Percentiles rank a stretch among this genome's conserved stretches.
phyloP scores from a whole-genome alignment of 2,888 invertebrate genomes.

The Phengaris arion region DNA sequence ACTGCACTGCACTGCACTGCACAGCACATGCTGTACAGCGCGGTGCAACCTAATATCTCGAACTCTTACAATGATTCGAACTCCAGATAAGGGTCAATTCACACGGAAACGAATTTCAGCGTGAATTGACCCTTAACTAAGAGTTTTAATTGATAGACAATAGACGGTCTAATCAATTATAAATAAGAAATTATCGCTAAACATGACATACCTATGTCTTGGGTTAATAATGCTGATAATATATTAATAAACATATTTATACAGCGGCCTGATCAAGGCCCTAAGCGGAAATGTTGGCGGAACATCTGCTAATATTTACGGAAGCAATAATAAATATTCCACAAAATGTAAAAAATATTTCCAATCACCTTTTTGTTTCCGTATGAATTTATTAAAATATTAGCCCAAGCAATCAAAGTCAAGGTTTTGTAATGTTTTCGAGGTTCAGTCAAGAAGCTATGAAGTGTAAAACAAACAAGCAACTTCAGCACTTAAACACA shows the following conservation, averaged over 20 bases:
- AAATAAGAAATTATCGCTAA: too few species aligned
- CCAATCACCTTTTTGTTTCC: neutral
- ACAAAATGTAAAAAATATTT: conserved; percentile 5
- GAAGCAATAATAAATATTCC: conserved; percentile 3
- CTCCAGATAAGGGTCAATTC: too few species aligned
- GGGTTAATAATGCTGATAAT: too few species aligned
- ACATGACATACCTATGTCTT: too few species aligned
- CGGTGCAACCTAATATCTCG: too few species aligned
- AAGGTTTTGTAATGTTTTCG: neutral
- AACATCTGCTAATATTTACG: conserved; percentile 19
- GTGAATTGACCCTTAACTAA: too few species aligned
- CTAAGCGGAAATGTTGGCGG: neutral
- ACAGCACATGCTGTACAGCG: too few species aligned
- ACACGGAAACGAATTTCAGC: too few species aligned
- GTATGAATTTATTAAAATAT: conserved; percentile 2
- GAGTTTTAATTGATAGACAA: too few species aligned
- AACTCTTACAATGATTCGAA: too few species aligned
- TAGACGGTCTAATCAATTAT: too few species aligned
- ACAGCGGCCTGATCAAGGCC: neutral
- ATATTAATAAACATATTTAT: conserved; percentile 8
- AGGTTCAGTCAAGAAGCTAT: neutral
- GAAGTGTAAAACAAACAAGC: neutral
- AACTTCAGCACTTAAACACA: neutral
- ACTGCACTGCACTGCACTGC: too few species aligned
- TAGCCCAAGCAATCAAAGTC: neutral